Evolutionary conservation across 2,797 vertebrate species (phyloP).

Genomic region (Arctocebus calabarensis): DNA sequence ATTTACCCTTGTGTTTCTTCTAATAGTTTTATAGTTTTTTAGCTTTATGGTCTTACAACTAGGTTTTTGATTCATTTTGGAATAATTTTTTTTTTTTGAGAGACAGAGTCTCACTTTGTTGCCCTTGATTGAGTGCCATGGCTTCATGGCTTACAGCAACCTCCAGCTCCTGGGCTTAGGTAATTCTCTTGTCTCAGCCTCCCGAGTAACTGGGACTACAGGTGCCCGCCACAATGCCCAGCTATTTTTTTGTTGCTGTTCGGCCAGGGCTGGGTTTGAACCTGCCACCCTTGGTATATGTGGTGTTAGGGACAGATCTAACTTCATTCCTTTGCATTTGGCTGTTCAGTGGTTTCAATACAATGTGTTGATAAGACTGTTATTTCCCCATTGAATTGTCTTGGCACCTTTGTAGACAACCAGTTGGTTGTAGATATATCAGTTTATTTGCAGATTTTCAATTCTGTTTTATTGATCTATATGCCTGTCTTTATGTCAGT

Average conservation of each 20-base stretch:
- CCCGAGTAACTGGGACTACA: no score
- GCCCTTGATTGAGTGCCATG: no score
- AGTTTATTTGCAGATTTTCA: not conserved
- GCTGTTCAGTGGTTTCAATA: not conserved
- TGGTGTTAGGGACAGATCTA: not conserved
- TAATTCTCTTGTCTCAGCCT: no score
- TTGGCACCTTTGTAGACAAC: conserved; percentile 9
- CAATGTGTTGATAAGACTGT: not conserved
- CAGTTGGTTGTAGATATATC: not conserved
- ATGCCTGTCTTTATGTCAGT: not conserved
- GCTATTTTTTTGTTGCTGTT: no score
- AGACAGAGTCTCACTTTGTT: no score
- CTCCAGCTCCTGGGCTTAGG: no score
- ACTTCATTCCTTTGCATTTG: not conserved
- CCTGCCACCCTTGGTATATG: no score
- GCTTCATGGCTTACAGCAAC: no score
- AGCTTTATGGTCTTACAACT: not conserved
- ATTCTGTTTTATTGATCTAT: not conserved
- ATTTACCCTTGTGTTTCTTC: not conserved
- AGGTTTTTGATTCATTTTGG: conserved; percentile 39
- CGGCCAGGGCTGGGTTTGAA: no score
- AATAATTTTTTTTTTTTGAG: conserved; percentile 46
- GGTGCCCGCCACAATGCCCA: no score
- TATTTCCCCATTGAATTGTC: not conserved
- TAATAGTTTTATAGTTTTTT: conserved; percentile 32